Evolutionary conservation across 2,113 vertebrate species (phyloP).

Genomic region (Progne subis): DNA sequence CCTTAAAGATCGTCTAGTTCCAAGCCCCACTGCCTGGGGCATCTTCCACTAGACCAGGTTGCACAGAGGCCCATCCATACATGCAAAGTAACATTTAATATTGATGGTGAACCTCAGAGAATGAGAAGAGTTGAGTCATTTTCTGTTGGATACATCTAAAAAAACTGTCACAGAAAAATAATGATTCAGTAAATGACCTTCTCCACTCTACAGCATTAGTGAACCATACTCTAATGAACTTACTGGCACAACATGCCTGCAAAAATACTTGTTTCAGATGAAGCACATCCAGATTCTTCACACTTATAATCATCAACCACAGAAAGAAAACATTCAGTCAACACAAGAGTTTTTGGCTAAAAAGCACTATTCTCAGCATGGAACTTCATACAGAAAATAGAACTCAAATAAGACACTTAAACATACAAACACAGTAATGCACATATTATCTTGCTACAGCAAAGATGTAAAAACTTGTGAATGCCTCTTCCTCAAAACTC

Average conservation of each 20-base stretch:
- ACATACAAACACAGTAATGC: not conserved
- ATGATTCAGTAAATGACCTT: not conserved
- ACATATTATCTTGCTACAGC: not conserved
- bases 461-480: not conserved
- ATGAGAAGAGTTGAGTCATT: not conserved
- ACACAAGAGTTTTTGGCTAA: not conserved
- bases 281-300: not conserved
- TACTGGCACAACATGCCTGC: not conserved
- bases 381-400: not conserved
- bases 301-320: not conserved
- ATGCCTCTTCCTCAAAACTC: not conserved
- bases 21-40: not conserved
- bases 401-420: not conserved
- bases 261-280: not conserved
- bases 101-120: not conserved
- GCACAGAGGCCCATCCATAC: not conserved
- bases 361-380: not conserved
- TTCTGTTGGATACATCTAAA: not conserved
- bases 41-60: not conserved
- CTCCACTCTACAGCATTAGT: not conserved
- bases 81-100: not conserved
- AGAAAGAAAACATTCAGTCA: not conserved
- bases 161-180: not conserved
- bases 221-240: not conserved
- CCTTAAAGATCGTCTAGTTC: not conserved